A percentile compares a stretch with the other conserved stretches of the same genome.
Conservation (phyloP, 2,113 vertebrate species). For the Malurus cyaneus region DNA sequence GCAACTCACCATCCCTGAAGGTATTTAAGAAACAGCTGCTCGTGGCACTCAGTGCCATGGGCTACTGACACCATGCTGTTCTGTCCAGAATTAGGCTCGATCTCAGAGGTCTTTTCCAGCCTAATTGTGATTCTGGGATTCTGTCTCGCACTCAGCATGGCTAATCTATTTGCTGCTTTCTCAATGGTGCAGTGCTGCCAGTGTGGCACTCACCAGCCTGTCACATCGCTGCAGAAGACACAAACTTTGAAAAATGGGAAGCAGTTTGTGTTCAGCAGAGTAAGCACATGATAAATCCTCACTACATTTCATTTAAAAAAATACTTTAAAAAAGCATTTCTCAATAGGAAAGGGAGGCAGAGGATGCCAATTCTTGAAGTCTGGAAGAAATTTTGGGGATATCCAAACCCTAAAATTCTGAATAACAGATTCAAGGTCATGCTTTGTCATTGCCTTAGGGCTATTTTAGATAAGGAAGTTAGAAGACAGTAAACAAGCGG, state of each 20-base stretch:
- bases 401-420: not conserved
- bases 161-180: not conserved
- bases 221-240: not conserved
- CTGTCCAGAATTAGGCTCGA: fast-evolving
- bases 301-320: not conserved
- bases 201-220: not conserved
- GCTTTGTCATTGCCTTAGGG: not conserved
- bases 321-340: not conserved
- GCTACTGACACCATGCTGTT: not conserved
- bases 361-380: not conserved
- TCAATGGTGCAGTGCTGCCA: not conserved
- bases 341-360: not conserved
- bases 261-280: not conserved
- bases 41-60: not conserved
- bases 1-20: not conserved
- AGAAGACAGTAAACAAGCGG: not conserved
- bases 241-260: not conserved
- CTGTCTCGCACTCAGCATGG: not conserved
- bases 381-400: not conserved
- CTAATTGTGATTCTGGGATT: not conserved
- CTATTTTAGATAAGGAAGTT: constrained; percentile 19
- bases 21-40: not conserved
- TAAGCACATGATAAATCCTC: not conserved
- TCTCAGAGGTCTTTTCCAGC: not conserved
- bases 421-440: not conserved